Evolutionary conservation across 2,888 invertebrate species (phyloP).

Genomic region (Osmoderma eremita): DNA sequence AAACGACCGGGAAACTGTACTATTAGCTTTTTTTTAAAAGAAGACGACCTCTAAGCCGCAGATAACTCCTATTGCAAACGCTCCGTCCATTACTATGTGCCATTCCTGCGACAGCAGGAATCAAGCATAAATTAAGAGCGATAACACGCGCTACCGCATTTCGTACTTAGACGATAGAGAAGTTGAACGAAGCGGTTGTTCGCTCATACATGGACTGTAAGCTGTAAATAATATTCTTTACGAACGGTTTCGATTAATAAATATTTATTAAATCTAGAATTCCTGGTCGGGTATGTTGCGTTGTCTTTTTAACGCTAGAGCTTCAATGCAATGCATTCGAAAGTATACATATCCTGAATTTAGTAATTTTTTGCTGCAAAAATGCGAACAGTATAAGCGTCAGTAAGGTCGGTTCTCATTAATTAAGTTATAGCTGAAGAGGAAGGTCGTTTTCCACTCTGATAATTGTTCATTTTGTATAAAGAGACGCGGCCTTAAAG

Average conservation of each 20-base stretch:
- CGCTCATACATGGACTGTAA: not conserved
- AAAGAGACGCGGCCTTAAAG: constrained; percentile 10
- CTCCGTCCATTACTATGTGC: constrained; percentile 3
- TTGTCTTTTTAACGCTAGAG: constrained; percentile 14
- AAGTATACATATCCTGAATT: constrained; percentile 55
- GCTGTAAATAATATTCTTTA: constrained; percentile 21
- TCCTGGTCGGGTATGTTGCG: constrained; percentile 13
- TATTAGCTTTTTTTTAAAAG: not conserved
- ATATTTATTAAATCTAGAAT: constrained; percentile 28
- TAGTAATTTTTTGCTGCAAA: constrained; percentile 50
- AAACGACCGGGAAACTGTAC: constrained; percentile 20
- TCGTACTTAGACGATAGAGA: too few species aligned
- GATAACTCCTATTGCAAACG: constrained; percentile 31
- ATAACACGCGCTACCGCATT: not conserved
- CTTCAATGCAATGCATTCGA: constrained; percentile 44
- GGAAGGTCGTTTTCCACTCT: constrained; percentile 49
- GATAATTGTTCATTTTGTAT: constrained; percentile 42
- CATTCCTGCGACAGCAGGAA: constrained; percentile 14
- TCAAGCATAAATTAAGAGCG: constrained; percentile 13
- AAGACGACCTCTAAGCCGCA: constrained; percentile 25
- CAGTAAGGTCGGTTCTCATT: constrained; percentile 49
- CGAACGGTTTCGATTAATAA: constrained; percentile 21
- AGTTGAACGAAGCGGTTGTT: too few species aligned
- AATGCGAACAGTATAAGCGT: constrained; percentile 26
- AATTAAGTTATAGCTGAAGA: constrained; percentile 43